These are phyloP conservation scores for Hafferia zeledoni DNA, from an alignment of 2,797 vertebrate species.

Conservation along the genomic window DNA sequence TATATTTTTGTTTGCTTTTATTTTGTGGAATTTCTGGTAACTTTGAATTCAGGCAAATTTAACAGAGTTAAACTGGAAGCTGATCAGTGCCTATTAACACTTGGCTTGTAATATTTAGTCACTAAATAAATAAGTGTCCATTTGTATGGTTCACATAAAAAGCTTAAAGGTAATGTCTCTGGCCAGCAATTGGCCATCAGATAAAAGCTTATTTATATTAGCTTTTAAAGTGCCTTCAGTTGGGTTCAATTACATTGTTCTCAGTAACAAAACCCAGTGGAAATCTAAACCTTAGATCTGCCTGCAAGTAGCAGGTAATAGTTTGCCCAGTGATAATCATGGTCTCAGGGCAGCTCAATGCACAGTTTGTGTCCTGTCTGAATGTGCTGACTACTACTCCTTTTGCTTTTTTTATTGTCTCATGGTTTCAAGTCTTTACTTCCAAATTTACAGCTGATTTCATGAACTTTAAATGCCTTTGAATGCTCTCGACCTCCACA, in stretches of 20 bases:
- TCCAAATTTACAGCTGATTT: slow-evolving; percentile 21
- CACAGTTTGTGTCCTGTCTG: not conserved
- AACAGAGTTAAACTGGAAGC: not conserved
- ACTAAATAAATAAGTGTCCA: not conserved
- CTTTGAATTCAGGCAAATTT: not conserved
- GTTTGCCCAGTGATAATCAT: not conserved
- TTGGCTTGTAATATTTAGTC: not conserved
- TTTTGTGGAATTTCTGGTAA: not conserved
- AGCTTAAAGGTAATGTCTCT: not conserved
- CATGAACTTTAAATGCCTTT: slow-evolving; percentile 19
- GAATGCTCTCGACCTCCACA: slow-evolving; percentile 33
- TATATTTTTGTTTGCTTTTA: not conserved
- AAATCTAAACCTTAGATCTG: not conserved
- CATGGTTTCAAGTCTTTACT: not conserved
- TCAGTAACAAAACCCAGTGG: not conserved
- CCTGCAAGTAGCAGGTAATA: not conserved
- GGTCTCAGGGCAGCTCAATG: not conserved
- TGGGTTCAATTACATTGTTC: not conserved
- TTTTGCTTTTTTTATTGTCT: not conserved
- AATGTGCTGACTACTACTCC: not conserved
- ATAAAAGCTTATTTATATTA: not conserved
- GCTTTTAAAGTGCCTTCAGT: not conserved
- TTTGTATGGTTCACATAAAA: not conserved
- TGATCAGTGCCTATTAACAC: not conserved
- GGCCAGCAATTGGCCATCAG: not conserved